A percentile compares a stretch with the other conserved stretches of the same genome.
Conservation (phyloP, 2,888 invertebrate genomes). For the Dicycla oo region DNA sequence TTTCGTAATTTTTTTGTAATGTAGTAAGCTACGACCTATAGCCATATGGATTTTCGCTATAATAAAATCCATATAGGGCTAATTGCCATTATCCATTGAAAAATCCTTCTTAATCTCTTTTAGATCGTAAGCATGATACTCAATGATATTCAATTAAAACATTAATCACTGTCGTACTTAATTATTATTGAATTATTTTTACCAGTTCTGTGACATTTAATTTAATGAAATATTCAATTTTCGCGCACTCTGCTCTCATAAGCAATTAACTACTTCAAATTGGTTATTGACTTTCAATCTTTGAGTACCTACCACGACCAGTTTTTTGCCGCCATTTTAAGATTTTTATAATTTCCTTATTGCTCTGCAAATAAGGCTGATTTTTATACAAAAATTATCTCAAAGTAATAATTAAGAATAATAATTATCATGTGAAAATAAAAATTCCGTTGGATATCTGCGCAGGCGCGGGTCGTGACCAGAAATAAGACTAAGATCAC, state of each 20-base stretch:
- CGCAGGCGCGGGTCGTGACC: constrained; percentile 47
- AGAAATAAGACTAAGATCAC: constrained; percentile 57
- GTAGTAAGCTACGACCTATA: not conserved
- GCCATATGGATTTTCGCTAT: not conserved
- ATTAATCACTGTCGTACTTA: constrained; percentile 54
- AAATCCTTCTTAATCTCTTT: constrained; percentile 16
- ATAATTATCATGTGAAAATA: constrained; percentile 24
- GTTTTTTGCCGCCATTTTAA: not conserved
- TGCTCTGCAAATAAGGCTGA: not conserved
- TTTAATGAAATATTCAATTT: constrained; percentile 51
- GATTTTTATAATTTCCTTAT: constrained; percentile 11
- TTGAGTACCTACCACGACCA: constrained; percentile 24
- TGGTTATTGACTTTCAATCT: constrained; percentile 67
- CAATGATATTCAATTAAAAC: constrained; percentile 43
- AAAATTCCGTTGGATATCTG: constrained; percentile 34
- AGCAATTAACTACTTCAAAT: constrained; percentile 62
- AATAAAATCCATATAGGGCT: constrained; percentile 4
- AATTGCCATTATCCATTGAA: constrained; percentile 23
- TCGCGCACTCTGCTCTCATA: constrained; percentile 35
- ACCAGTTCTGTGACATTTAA: constrained; percentile 50
- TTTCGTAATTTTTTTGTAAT: too few relatives aligned
- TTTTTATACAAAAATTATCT: too few relatives aligned
- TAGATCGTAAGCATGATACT: constrained; percentile 16
- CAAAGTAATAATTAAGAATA: too few relatives aligned
- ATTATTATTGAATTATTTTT: constrained; percentile 54